Evolutionary conservation across 2,888 invertebrate genomes (phyloP), one percentile per base, ranked within the genome.

Genomic region (Balanococcus diminutus): DNA sequence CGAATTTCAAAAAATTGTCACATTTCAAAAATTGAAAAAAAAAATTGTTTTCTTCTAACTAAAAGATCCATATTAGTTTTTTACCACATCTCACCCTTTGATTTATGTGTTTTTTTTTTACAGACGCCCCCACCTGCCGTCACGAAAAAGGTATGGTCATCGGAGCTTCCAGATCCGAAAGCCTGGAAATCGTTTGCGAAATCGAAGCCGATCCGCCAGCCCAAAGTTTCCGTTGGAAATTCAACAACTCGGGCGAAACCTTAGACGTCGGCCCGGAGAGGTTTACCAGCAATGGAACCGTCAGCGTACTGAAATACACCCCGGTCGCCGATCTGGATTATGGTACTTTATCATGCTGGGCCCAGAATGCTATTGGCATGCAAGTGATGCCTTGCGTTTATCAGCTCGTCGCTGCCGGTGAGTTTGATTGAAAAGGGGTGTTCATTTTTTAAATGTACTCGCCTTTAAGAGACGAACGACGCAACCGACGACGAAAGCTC

Each of bases 201-300:
- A 95, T 97, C 89, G 96, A 97, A 90, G 95, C 97, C 14, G 96
- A 97, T 92, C 97, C 97, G 32, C 96, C 96, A 83, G 96, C 96
- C 86, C 94, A 95, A 88, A 94, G 93, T 89, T 97, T 97, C 91
- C 94, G 95, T 88, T 97, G 97, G 97, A 96, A 96, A 91, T 96
- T 97, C 92, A 97, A 97, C 92, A 96, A 96, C 91, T 96, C 96
- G 14, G 96, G 96, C 3, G 96, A 96, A 91, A 96, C 95, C 82
- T 91, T 95, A 87, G 96, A 96, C 90, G 94, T 96, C 86, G 94
- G 94, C 82, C 93, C 94, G 79, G 95, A 95, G 90, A 91, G 94
- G 87, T 95, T 94, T 91, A 93, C 94, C 88, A 89, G 88, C 86
- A 95, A 95, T 90, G 96, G 96, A 88, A 94, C 94, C 88, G 92